A percentile compares a stretch with the other conserved stretches of the same genome.
These are phyloP conservation scores for Sigmodon hispidus DNA, from an alignment of 2,113 vertebrate species.

Conservation along the genomic window DNA sequence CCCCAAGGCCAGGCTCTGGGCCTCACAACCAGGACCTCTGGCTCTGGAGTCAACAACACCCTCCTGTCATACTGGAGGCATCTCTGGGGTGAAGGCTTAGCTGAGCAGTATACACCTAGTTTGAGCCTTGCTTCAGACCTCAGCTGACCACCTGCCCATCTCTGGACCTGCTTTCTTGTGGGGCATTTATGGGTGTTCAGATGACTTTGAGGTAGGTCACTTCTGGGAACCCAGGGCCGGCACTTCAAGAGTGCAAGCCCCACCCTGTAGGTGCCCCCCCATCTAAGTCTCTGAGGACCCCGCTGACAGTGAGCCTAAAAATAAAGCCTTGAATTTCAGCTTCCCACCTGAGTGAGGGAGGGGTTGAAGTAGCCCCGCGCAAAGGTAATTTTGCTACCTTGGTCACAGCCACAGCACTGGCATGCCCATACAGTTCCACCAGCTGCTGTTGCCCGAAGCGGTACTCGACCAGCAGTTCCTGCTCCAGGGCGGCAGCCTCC, in stretches of 20 bases:
- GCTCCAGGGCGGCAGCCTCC: constrained; percentile 91
- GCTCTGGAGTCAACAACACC: neutral
- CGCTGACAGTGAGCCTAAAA: neutral
- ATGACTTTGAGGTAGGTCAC: neutral
- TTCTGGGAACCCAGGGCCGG: neutral
- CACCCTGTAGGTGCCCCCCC: neutral
- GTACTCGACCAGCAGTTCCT: constrained; percentile 93
- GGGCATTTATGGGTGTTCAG: neutral
- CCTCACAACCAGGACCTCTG: neutral
- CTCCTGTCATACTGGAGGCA: neutral
- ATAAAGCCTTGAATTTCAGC: neutral
- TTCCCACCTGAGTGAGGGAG: neutral
- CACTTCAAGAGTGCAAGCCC: neutral
- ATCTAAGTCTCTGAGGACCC: neutral
- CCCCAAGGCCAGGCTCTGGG: neutral
- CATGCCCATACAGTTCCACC: constrained; percentile 95
- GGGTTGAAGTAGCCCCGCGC: constrained; percentile 19
- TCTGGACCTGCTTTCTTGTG: neutral
- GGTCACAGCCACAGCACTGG: constrained; percentile 92
- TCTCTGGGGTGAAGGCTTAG: neutral
- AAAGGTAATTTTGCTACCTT: constrained; percentile 87
- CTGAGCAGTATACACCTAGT: neutral
- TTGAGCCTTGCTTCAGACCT: neutral
- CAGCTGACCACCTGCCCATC: neutral
- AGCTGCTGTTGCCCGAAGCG: constrained; percentile 95